Conservation (phyloP, 2,113 vertebrate species). For the Tenebrosternarchus preto region DNA sequence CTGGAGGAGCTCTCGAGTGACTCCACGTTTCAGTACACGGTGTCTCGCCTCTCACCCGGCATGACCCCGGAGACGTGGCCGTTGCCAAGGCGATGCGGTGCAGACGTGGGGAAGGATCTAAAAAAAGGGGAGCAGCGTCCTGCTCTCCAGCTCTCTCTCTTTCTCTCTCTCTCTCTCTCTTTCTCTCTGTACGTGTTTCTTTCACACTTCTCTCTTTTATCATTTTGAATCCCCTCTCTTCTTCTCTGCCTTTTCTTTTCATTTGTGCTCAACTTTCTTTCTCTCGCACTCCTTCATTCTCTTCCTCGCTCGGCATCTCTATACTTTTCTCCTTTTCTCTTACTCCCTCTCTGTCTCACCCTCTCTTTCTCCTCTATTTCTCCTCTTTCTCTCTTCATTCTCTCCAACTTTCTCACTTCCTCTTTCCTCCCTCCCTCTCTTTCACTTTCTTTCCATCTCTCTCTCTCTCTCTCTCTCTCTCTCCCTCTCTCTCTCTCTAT, state of each 20-base stretch:
- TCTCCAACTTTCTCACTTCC: constrained; percentile 54
- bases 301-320: too few species aligned
- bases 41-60: not conserved
- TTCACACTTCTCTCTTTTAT: not conserved
- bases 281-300: not conserved
- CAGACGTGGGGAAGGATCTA: constrained; percentile 18
- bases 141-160: not conserved
- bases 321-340: not conserved
- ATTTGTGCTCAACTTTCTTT: not conserved
- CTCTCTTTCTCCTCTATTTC: constrained; percentile 48
- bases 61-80: constrained; percentile 24
- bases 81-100: constrained; percentile 37
- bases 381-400: constrained; percentile 31
- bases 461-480: constrained; percentile 52
- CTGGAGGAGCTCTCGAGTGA: constrained; percentile 12
- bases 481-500: constrained; percentile 7
- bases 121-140: not conserved
- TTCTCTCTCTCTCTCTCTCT: not conserved
- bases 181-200: not conserved
- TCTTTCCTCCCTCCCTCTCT: constrained; percentile 31
- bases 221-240: not conserved
- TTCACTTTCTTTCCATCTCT: constrained; percentile 44
- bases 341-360: not conserved
- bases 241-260: not conserved
- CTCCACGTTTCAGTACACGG: not conserved